Evolutionary conservation across 2,888 invertebrate species (phyloP).

Genomic region (Chalcosyrphus nemorum): DNA sequence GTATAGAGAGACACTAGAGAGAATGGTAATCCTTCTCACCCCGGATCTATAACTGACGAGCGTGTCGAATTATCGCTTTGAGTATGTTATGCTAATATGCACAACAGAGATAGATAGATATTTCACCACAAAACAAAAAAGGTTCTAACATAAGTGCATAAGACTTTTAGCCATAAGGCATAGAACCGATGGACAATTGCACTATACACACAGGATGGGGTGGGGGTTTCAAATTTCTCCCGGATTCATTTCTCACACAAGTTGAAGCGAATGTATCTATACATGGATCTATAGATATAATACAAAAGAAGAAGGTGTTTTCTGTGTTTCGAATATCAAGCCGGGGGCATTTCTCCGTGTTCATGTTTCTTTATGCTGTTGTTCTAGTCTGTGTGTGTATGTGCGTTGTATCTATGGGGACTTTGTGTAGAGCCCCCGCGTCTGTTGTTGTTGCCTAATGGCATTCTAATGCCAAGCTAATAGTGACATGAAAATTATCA

Average conservation of each 20-base stretch:
- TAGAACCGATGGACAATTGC: slow-evolving; percentile 62
- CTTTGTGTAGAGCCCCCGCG: slow-evolving; percentile 16
- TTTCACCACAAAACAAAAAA: not conserved
- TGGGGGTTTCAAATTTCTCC: slow-evolving; percentile 45
- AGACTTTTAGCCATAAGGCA: slow-evolving; percentile 29
- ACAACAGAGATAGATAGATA: not conserved
- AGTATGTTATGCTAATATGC: slow-evolving; percentile 44
- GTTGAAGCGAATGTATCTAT: not conserved
- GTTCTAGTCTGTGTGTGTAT: too few relatives aligned
- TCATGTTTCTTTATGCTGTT: slow-evolving; percentile 29
- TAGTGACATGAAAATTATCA: slow-evolving; percentile 71
- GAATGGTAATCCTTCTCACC: slow-evolving; percentile 40
- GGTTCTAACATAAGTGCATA: slow-evolving; percentile 6
- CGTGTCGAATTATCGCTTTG: slow-evolving; percentile 66
- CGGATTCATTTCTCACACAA: slow-evolving; percentile 17
- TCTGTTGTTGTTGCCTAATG: slow-evolving; percentile 56
- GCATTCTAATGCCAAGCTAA: slow-evolving; percentile 70
- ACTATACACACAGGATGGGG: slow-evolving; percentile 7
- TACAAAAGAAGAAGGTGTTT: slow-evolving; percentile 36
- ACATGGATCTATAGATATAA: not conserved
- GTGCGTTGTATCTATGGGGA: not conserved
- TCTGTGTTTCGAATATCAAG: slow-evolving; percentile 29
- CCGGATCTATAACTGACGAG: slow-evolving; percentile 27
- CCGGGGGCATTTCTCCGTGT: slow-evolving; percentile 24
- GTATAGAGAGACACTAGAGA: too few relatives aligned